phyloP scores from a whole-genome alignment of 2,797 vertebrate genomes.

The Pipistrellus pipistrellus region DNA sequence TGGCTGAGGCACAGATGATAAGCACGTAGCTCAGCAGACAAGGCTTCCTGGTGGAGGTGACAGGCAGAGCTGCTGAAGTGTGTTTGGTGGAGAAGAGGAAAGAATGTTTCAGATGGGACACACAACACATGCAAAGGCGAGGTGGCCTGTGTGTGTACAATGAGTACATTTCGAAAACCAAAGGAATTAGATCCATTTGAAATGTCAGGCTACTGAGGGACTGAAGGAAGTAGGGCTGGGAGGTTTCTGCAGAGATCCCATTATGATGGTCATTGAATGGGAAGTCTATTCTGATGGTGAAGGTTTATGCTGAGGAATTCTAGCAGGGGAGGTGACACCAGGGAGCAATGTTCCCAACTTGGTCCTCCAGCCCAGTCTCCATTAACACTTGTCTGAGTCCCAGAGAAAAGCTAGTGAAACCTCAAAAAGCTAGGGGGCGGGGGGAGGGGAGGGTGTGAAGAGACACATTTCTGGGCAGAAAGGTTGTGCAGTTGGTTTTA shows the following conservation, averaged over 20 bases:
- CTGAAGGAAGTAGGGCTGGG: background rate
- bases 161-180: conserved; percentile 18
- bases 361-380: background rate
- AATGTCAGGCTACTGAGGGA: background rate
- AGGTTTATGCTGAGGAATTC: background rate
- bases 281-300: background rate
- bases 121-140: background rate
- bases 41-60: conserved; percentile 5
- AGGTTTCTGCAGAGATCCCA: background rate
- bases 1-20: background rate
- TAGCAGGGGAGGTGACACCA: background rate
- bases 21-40: background rate
- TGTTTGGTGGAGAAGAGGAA: background rate
- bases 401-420: background rate
- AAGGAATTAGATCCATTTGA: background rate
- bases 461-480: background rate
- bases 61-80: background rate
- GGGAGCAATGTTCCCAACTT: background rate
- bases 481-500: background rate
- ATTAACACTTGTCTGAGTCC: background rate
- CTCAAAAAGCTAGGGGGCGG: background rate
- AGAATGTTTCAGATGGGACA: background rate
- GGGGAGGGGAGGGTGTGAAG: no score
- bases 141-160: background rate
- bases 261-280: background rate